phyloP scores from a whole-genome alignment of 2,888 invertebrate species.

The Oegoconia quadripuncta region DNA sequence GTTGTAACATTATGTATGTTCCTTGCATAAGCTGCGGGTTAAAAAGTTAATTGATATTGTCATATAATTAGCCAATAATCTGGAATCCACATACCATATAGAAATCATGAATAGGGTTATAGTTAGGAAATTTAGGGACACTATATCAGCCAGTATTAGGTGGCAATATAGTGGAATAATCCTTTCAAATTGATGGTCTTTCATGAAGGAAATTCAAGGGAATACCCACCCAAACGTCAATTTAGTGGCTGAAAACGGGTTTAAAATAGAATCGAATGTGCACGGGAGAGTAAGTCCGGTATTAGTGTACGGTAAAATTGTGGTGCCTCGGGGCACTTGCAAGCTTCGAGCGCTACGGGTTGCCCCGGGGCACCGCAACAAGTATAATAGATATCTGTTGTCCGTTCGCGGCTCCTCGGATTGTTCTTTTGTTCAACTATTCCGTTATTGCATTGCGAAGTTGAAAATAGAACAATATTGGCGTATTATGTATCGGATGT shows the following conservation, averaged over 20 bases:
- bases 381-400: conserved; percentile 2
- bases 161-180: too few species aligned
- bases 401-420: neutral
- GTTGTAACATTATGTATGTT: too few species aligned
- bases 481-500: neutral
- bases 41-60: too few species aligned
- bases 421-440: neutral
- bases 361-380: conserved; percentile 8
- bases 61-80: too few species aligned
- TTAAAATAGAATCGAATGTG: conserved; percentile 12
- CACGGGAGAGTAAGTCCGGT: conserved; percentile 10
- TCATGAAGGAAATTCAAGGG: too few species aligned
- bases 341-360: neutral
- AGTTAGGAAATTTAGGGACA: too few species aligned
- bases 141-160: too few species aligned
- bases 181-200: too few species aligned
- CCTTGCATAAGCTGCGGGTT: too few species aligned
- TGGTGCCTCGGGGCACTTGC: conserved; percentile 1
- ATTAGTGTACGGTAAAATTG: conserved; percentile 12
- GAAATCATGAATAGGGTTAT: too few species aligned
- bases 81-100: too few species aligned
- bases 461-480: neutral
- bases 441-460: neutral
- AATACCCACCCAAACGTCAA: conserved; percentile 10
- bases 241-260: conserved; percentile 12